phyloP scores from a whole-genome alignment of 2,113 vertebrate species.

The Nanorana parkeri region DNA sequence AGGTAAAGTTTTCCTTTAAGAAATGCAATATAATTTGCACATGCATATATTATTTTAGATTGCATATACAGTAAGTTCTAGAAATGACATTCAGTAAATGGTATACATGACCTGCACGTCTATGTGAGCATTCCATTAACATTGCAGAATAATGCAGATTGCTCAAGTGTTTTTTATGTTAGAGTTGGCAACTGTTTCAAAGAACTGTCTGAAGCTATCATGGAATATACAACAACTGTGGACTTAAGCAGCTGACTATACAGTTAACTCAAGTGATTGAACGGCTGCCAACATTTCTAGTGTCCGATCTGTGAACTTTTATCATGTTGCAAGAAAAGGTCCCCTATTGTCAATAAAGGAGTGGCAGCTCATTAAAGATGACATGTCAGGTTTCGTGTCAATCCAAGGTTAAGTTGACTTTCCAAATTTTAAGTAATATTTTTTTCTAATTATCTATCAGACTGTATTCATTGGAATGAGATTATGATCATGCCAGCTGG shows the following conservation, averaged over 20 bases:
- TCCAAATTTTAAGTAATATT: too few species aligned
- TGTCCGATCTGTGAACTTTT: slow-evolving; percentile 45
- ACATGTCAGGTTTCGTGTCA: too few species aligned
- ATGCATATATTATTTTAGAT: too few species aligned
- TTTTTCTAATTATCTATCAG: too few species aligned
- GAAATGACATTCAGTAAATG: neutral
- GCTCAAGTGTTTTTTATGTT: slow-evolving; percentile 2
- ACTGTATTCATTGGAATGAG: too few species aligned
- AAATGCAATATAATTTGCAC: too few species aligned
- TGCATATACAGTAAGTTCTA: neutral
- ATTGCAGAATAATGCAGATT: slow-evolving; percentile 18
- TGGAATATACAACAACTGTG: slow-evolving; percentile 34
- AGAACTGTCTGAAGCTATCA: slow-evolving; percentile 33
- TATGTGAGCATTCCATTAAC: slow-evolving; percentile 6
- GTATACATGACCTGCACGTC: neutral
- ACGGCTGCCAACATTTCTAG: slow-evolving; percentile 25
- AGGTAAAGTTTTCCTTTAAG: too few species aligned
- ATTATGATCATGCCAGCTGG: too few species aligned
- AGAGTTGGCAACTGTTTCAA: slow-evolving; percentile 40
- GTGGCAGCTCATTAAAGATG: too few species aligned
- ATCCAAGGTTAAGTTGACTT: too few species aligned
- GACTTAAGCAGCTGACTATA: slow-evolving; percentile 49
- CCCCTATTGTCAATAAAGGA: slow-evolving; percentile 1
- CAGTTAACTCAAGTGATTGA: slow-evolving; percentile 42
- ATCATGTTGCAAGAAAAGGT: slow-evolving; percentile 3